These are phyloP conservation scores for Cecropterus lyciades DNA, from an alignment of 1,140 invertebrate species.

Conservation along the genomic window DNA sequence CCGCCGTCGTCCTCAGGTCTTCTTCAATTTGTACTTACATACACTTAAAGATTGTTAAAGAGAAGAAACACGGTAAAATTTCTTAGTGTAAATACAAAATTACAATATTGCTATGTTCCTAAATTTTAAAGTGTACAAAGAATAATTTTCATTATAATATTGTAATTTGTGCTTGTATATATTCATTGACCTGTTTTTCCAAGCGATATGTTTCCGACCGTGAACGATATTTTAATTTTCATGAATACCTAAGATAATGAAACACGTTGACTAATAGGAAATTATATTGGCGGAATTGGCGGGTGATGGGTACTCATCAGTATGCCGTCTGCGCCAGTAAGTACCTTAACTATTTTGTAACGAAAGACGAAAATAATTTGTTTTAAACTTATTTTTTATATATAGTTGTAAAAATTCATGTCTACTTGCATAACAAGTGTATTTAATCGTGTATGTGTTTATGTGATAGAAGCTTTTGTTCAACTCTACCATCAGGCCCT, in stretches of 20 bases:
- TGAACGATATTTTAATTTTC: slow-evolving; percentile 24
- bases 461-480: no score
- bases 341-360: slow-evolving; percentile 7
- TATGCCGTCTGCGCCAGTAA: slow-evolving; percentile 16
- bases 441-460: no score
- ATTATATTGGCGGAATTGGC: slow-evolving; percentile 8
- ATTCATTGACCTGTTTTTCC: slow-evolving; percentile 27
- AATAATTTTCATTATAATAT: slow-evolving; percentile 1
- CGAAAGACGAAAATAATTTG: background rate
- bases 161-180: slow-evolving; percentile 1
- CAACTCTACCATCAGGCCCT: no score
- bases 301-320: slow-evolving; percentile 16
- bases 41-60: no score
- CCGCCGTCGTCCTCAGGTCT: no score
- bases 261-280: slow-evolving; percentile 13
- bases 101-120: no score
- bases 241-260: slow-evolving; percentile 18
- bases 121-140: no score
- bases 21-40: no score
- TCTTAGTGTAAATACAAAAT: no score
- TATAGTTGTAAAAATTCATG: no score
- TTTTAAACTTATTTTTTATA: background rate
- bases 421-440: no score
- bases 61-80: no score
- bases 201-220: slow-evolving; percentile 5